phyloP scores from a whole-genome alignment of 2,888 invertebrate species.

The Sturmia bella region DNA sequence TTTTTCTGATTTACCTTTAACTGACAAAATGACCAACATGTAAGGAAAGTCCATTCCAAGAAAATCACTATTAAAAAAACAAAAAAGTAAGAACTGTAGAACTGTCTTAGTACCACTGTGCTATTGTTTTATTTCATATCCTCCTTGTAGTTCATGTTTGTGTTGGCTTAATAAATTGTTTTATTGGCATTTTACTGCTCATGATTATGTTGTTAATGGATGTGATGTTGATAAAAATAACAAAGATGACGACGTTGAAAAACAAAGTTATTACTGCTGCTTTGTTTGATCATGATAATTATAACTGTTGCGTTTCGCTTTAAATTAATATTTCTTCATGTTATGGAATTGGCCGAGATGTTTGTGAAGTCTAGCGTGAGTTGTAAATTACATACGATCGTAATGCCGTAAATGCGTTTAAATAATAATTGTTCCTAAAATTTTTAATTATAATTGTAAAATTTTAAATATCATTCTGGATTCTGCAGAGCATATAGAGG shows the following conservation, averaged over 20 bases:
- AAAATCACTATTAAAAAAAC: no score
- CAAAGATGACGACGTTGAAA: constrained; percentile 36
- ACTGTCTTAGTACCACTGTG: not conserved
- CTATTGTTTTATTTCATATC: not conserved
- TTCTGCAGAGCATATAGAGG: no score
- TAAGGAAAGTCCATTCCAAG: no score
- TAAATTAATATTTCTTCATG: not conserved
- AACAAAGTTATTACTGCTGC: constrained; percentile 1
- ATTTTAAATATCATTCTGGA: no score
- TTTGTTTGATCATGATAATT: constrained; percentile 19
- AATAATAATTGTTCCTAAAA: no score
- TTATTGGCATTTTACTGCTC: constrained; percentile 69
- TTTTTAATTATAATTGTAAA: no score
- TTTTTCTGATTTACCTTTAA: no score
- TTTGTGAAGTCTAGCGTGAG: no score
- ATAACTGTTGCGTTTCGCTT: constrained; percentile 7
- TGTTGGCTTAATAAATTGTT: constrained; percentile 71
- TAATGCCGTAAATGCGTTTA: no score
- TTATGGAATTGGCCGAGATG: not conserved
- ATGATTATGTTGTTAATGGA: constrained; percentile 65
- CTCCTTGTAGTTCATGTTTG: constrained; percentile 27
- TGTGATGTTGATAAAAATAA: constrained; percentile 46
- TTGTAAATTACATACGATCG: no score
- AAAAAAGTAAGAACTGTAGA: no score
- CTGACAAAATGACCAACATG: no score